Evolutionary conservation across 2,888 invertebrate species (phyloP), one percentile per base, ranked within the genome.

Genomic region (Alloplasta piceator): DNA sequence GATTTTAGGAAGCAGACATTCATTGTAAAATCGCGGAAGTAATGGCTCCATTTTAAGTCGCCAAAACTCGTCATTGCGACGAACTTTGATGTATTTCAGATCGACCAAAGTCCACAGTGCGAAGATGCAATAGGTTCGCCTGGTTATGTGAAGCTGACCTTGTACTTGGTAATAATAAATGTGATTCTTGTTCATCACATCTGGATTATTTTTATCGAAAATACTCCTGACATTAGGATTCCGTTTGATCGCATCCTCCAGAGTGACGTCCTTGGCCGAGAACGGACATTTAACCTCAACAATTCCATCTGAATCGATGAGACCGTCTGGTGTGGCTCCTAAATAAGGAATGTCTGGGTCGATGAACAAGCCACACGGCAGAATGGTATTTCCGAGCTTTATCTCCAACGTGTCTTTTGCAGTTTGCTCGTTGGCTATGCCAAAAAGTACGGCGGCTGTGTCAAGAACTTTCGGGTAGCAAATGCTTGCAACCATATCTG

Each of bases 1-100:
- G 6, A 87, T 87, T 83, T 87, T 85, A 10, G 86, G 86, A 4
- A 86, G 68, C 26, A 87, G 9, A 46, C 84, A 85, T 6, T 85
- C 52, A 16, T 71, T 71, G 68, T 85, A 86, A 60, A 86, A 86
- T 5, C 61, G 43, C 7, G 12, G 16, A n/a, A 86, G 64, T 9
- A 56, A 41, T 7, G 63, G 58, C 71, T 78, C 10, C 80, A 84
- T 85, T 46, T 77, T 56, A 7, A 7, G 26, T n/a, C 56, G 26
- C 83, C 83, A 84, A 38, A 88, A 88, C 1, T 71, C n/a, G 36
- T 86, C 71, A 46, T 87, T 83, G 67, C 60, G 77, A 7, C 50
- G 7, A n/a, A 86, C 82, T 4, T 14, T 72, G 4, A 86, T 39
- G 6, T 43, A 6, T 68, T 85, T 82, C 4, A 83, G 39, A 48